These are phyloP conservation scores for Tribolium freemani DNA, from an alignment of 2,888 invertebrate genomes.

Conservation along the genomic window DNA sequence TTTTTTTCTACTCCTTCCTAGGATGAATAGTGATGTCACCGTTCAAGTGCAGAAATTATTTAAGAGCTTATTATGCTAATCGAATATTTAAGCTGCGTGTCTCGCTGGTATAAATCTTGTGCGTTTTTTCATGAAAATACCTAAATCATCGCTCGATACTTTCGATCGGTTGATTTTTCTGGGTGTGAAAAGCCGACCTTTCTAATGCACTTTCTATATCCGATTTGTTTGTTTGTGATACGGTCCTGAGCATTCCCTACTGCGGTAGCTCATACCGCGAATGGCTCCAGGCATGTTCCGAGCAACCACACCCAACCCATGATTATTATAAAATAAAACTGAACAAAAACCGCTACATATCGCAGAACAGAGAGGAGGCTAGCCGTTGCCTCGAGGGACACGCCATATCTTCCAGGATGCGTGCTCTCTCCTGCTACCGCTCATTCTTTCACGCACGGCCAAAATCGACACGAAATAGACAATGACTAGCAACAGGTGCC, in stretches of 20 bases:
- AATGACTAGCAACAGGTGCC: neutral
- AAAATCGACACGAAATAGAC: neutral
- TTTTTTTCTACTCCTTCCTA: neutral
- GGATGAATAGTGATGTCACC: neutral
- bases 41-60: slow-evolving; percentile 2
- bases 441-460: slow-evolving; percentile 31
- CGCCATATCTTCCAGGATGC: slow-evolving; percentile 40
- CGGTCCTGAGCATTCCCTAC: slow-evolving; percentile 45
- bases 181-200: slow-evolving; percentile 29
- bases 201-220: slow-evolving; percentile 34
- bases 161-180: neutral
- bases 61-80: neutral
- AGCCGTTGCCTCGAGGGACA: slow-evolving; percentile 36
- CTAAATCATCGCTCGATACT: neutral
- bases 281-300: slow-evolving; percentile 50
- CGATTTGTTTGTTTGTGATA: slow-evolving; percentile 38
- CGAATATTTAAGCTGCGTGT: neutral
- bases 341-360: slow-evolving; percentile 45
- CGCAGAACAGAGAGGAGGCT: slow-evolving; percentile 27
- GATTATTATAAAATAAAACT: slow-evolving; percentile 44
- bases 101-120: neutral
- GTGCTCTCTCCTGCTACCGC: slow-evolving; percentile 39
- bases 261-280: slow-evolving; percentile 44
- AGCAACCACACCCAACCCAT: slow-evolving; percentile 54
- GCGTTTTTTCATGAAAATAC: neutral